phyloP scores from a whole-genome alignment of 2,888 invertebrate genomes.

The Idaea straminata region DNA sequence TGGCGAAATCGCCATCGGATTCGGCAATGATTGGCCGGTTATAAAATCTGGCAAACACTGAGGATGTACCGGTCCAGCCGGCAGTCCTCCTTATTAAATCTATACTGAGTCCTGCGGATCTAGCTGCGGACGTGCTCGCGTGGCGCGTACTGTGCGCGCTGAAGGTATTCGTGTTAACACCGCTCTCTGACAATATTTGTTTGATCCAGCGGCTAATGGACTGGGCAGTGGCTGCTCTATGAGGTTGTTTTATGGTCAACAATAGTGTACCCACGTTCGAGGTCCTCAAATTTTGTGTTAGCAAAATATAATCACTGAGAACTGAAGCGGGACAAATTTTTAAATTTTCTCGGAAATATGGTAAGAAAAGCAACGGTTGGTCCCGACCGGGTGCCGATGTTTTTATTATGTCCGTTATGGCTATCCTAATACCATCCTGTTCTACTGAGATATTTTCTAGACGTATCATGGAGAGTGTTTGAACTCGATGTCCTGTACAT shows the following conservation, averaged over 20 bases:
- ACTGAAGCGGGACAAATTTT: not conserved
- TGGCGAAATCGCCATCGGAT: not conserved
- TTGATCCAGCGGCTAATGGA: not conserved
- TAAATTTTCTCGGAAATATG: not conserved
- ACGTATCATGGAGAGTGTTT: not conserved
- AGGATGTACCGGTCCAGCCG: not conserved
- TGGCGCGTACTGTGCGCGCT: slow-evolving; percentile 3
- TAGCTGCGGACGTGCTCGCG: not conserved
- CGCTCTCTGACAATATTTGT: not conserved
- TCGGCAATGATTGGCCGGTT: not conserved
- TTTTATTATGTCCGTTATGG: not conserved
- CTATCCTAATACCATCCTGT: not conserved
- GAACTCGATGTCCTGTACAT: slow-evolving; percentile 8
- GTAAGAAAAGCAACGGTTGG: not conserved
- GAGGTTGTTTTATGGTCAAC: not conserved
- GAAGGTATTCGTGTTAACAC: not conserved
- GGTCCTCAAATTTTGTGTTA: not conserved
- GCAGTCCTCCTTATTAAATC: not conserved
- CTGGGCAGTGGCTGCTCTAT: not conserved
- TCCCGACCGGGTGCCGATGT: not conserved
- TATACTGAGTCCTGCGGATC: not conserved
- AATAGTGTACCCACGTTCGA: not conserved
- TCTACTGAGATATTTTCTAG: not conserved
- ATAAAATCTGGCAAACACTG: not conserved
- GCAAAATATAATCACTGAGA: not conserved